These are phyloP conservation scores for Cheilosia grossa DNA, from an alignment of 2,888 invertebrate species.

Conservation along the genomic window DNA sequence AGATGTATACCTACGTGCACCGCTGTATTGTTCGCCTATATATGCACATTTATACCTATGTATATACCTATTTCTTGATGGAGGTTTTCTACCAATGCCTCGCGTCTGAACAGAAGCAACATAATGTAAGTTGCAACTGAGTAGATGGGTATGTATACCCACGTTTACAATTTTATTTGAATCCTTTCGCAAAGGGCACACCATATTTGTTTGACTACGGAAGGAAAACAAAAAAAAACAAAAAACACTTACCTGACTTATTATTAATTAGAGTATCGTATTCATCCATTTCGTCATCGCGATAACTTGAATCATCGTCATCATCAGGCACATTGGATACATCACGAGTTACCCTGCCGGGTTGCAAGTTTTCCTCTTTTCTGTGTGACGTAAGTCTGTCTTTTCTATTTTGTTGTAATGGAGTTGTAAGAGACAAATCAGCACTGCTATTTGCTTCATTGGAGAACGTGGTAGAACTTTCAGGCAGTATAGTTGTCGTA, in stretches of 20 bases:
- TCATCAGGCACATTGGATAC: constrained; percentile 82
- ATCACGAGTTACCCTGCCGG: constrained; percentile 77
- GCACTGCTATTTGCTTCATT: constrained; percentile 33
- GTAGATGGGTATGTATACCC: too few relatives aligned
- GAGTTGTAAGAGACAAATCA: constrained; percentile 24
- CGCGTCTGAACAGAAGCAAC: too few relatives aligned
- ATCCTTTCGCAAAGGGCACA: too few relatives aligned
- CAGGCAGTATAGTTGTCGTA: constrained; percentile 77
- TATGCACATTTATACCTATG: too few relatives aligned
- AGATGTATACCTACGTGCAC: too few relatives aligned
- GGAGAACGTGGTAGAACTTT: constrained; percentile 58
- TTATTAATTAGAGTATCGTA: constrained; percentile 81
- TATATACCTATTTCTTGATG: too few relatives aligned
- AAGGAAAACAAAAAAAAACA: neutral
- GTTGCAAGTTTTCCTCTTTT: constrained; percentile 35
- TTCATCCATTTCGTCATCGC: constrained; percentile 82
- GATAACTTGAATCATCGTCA: constrained; percentile 81
- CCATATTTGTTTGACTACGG: too few relatives aligned
- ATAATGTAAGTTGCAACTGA: too few relatives aligned
- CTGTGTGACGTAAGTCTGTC: constrained; percentile 51
- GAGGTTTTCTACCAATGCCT: too few relatives aligned
- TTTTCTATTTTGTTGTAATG: constrained; percentile 34
- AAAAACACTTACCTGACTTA: constrained; percentile 80
- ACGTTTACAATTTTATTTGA: too few relatives aligned
- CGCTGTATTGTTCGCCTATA: too few relatives aligned